Percentiles rank a stretch among this genome's conserved stretches.
These are phyloP conservation scores for Tenebrosternarchus preto DNA, from an alignment of 2,113 vertebrate genomes.

Conservation along the genomic window DNA sequence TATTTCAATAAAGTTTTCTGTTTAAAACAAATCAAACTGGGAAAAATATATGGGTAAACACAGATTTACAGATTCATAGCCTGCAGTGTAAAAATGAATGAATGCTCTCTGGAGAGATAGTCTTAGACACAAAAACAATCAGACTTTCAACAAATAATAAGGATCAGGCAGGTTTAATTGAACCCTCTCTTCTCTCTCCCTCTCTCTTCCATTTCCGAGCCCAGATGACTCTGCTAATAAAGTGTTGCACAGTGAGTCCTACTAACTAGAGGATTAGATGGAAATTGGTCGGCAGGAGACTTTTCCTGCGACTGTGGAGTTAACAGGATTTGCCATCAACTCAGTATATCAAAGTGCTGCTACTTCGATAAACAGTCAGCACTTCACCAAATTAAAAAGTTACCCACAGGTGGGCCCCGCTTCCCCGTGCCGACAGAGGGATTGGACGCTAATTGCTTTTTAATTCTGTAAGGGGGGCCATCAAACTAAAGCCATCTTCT, in stretches of 20 bases:
- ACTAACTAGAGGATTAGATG: constrained; percentile 78
- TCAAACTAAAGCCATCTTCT: constrained; percentile 77
- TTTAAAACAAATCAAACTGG: constrained; percentile 61
- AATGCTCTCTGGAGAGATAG: constrained; percentile 10
- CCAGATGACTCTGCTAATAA: constrained; percentile 75
- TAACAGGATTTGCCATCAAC: constrained; percentile 81
- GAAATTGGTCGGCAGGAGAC: constrained; percentile 68
- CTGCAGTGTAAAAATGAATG: constrained; percentile 61
- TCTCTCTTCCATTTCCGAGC: constrained; percentile 60
- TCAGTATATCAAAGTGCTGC: constrained; percentile 78
- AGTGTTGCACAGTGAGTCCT: constrained; percentile 71
- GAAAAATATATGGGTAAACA: constrained; percentile 54
- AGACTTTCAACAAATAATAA: constrained; percentile 76
- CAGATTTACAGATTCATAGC: constrained; percentile 69
- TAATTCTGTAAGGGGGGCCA: constrained; percentile 79
- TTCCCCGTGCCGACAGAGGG: constrained; percentile 68
- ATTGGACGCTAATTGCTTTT: constrained; percentile 80
- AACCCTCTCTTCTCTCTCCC: constrained; percentile 67
- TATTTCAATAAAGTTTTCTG: constrained; percentile 63
- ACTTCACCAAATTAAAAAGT: constrained; percentile 83
- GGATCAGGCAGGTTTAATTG: constrained; percentile 78
- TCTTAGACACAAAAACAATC: constrained; percentile 71
- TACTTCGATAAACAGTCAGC: constrained; percentile 75
- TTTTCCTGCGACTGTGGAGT: constrained; percentile 64
- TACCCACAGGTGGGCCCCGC: constrained; percentile 76